A percentile compares a stretch with the other conserved stretches of the same genome.
These are phyloP conservation scores for Aspidiotus rigidus DNA, from an alignment of 2,888 invertebrate species.

Conservation along the genomic window DNA sequence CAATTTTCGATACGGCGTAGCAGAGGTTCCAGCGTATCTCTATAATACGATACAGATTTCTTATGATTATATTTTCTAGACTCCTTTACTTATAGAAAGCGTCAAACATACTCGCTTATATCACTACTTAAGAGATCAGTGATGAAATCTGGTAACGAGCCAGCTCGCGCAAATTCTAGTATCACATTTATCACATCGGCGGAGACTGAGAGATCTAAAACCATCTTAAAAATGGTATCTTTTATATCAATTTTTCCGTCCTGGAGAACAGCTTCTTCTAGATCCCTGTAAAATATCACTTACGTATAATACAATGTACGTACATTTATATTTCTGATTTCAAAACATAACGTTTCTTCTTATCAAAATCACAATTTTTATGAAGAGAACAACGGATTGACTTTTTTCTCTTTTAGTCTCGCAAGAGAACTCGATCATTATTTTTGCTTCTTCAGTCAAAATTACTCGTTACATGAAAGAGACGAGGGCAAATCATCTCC, in stretches of 20 bases:
- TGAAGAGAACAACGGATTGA: no score
- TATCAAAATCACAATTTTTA: no score
- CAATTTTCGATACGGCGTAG: constrained; percentile 23
- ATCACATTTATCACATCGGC: constrained; percentile 16
- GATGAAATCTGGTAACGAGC: constrained; percentile 22
- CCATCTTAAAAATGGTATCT: constrained; percentile 12
- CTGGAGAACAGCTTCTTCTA: constrained; percentile 9
- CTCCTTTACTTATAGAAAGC: no score
- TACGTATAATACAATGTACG: no score
- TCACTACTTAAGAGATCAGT: constrained; percentile 22
- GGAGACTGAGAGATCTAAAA: constrained; percentile 13
- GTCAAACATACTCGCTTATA: constrained; percentile 9
- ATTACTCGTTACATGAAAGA: no score
- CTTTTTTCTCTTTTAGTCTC: no score
- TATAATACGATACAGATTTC: neutral
- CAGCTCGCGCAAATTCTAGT: constrained; percentile 20
- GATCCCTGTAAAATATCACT: constrained; percentile 9
- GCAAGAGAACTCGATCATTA: no score
- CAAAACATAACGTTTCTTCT: no score
- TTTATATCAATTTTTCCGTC: constrained; percentile 3
- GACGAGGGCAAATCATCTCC: no score
- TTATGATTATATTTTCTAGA: neutral
- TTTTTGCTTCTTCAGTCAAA: no score
- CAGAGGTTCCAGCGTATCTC: constrained; percentile 7
- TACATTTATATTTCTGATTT: no score